Evolutionary conservation across 2,113 vertebrate genomes (phyloP).

Genomic region (Cyanoramphus novaezelandiae): DNA sequence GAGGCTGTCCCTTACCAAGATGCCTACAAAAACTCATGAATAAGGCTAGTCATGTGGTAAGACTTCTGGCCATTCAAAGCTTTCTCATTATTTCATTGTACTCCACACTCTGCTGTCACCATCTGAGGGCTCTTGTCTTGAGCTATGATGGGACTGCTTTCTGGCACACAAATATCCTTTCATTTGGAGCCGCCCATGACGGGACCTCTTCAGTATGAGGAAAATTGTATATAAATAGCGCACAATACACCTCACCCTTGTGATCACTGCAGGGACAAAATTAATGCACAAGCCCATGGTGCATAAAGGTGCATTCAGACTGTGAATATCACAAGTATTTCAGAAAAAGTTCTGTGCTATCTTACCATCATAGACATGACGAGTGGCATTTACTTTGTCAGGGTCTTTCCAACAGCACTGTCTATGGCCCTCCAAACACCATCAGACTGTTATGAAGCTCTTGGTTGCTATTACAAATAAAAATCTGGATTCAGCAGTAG

Average conservation of each 20-base stretch:
- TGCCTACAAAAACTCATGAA: conserved; percentile 44
- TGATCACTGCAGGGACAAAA: conserved; percentile 34
- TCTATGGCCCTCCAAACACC: background rate
- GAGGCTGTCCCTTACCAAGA: background rate
- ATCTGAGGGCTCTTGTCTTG: conserved; percentile 54
- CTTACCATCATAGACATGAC: background rate
- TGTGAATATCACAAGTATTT: background rate
- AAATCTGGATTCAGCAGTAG: background rate
- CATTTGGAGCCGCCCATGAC: conserved; percentile 51
- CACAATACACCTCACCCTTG: conserved; percentile 49
- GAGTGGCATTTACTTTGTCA: background rate
- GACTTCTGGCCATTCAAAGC: background rate
- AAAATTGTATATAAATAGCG: background rate
- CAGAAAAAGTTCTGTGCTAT: background rate
- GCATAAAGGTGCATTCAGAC: conserved; percentile 31
- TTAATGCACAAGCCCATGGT: background rate
- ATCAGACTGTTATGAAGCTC: background rate
- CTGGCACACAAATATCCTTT: conserved; percentile 53
- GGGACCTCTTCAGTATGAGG: conserved; percentile 21
- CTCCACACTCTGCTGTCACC: conserved; percentile 6
- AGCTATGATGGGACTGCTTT: background rate
- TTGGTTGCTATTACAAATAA: background rate
- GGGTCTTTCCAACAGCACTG: background rate
- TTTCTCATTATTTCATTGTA: conserved; percentile 31
- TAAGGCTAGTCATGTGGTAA: conserved; percentile 56